A percentile compares a stretch with the other conserved stretches of the same genome.
Evolutionary conservation across 1,140 invertebrate genomes (phyloP).

Genomic region (Papilio glaucus): DNA sequence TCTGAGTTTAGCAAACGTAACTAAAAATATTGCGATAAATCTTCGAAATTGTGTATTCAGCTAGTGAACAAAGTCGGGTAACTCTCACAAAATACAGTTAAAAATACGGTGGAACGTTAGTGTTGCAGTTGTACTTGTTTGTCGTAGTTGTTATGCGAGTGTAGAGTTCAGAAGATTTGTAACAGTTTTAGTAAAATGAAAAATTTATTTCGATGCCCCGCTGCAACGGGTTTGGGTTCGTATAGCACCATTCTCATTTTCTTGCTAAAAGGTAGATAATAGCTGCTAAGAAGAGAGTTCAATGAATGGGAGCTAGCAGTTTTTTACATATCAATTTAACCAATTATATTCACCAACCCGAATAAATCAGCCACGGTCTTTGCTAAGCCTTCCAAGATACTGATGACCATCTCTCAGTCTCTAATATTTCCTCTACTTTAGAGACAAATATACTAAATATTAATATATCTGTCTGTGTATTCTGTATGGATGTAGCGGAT

Average conservation of each 20-base stretch:
- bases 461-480: background rate
- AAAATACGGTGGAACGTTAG: constrained; percentile 14
- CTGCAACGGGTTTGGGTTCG: background rate
- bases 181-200: background rate
- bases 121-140: constrained; percentile 14
- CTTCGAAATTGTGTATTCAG: constrained; percentile 18
- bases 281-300: too few species aligned
- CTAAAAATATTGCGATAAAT: constrained; percentile 16
- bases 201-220: background rate
- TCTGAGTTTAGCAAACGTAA: background rate
- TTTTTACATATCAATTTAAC: too few species aligned
- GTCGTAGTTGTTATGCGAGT: background rate
- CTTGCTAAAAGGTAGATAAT: too few species aligned
- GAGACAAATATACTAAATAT: background rate
- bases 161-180: background rate
- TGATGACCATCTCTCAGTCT: background rate
- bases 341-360: too few species aligned
- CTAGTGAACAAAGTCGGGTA: constrained; percentile 2
- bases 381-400: background rate
- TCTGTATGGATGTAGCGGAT: background rate
- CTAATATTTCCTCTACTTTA: background rate
- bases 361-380: too few species aligned
- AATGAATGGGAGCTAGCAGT: too few species aligned
- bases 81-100: constrained; percentile 1
- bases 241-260: background rate